phyloP scores from a whole-genome alignment of 2,113 vertebrate genomes.

The Tichodroma muraria region DNA sequence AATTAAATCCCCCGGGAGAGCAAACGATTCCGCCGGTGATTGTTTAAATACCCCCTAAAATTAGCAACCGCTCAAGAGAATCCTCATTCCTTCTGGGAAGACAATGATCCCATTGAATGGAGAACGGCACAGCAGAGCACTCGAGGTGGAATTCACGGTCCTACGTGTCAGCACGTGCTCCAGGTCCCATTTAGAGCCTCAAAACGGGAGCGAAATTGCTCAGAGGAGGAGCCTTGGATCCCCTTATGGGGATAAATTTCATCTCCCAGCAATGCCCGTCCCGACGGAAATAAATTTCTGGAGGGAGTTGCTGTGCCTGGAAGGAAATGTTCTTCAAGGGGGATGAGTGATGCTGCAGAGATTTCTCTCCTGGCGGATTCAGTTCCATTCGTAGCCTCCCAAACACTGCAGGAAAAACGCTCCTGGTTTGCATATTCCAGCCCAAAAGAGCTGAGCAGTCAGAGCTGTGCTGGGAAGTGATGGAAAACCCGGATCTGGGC shows the following conservation, averaged over 20 bases:
- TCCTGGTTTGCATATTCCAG: not conserved
- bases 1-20: not conserved
- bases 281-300: constrained; percentile 17
- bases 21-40: not conserved
- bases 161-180: not conserved
- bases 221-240: not conserved
- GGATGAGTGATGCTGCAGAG: not conserved
- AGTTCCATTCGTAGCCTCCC: not conserved
- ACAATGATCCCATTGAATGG: rapidly evolving
- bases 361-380: not conserved
- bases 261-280: not conserved
- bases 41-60: not conserved
- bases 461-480: not conserved
- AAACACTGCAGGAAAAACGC: not conserved
- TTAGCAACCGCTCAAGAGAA: not conserved
- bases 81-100: not conserved
- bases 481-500: not conserved
- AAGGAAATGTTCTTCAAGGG: not conserved
- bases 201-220: not conserved
- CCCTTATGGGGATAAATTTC: constrained; percentile 6
- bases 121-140: not conserved
- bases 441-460: not conserved
- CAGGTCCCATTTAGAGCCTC: not conserved
- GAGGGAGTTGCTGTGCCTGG: constrained; percentile 1
- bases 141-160: not conserved